Percentiles rank a stretch among this genome's conserved stretches.
phyloP scores from a whole-genome alignment of 2,888 invertebrate genomes.

The Pinctada fucata region DNA sequence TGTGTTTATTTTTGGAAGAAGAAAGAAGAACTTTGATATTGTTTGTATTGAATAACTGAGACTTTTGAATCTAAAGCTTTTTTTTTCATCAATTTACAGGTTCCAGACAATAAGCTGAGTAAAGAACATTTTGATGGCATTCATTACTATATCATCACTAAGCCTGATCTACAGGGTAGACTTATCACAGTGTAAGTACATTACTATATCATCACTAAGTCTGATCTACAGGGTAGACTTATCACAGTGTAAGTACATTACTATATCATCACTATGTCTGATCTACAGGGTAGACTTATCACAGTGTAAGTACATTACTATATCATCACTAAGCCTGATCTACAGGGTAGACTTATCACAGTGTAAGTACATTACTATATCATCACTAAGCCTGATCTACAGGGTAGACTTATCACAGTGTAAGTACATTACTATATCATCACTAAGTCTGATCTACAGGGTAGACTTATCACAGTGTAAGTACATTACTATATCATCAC shows the following conservation, averaged over 20 bases:
- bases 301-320: constrained; percentile 77
- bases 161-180: constrained; percentile 91
- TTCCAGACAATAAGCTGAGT: constrained; percentile 92
- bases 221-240: background rate
- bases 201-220: background rate
- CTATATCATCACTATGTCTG: constrained; percentile 95
- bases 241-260: background rate
- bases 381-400: background rate
- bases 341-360: background rate
- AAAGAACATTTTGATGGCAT: constrained; percentile 96
- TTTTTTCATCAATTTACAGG: constrained; percentile 76
- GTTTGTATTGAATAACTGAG: too few species aligned
- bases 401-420: background rate
- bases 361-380: constrained; percentile 81
- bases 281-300: constrained; percentile 90
- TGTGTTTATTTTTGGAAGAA: too few species aligned
- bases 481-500: background rate
- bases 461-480: background rate
- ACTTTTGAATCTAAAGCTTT: too few species aligned
- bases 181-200: constrained; percentile 90
- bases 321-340: background rate
- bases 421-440: background rate
- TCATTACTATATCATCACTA: constrained; percentile 96
- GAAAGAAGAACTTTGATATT: too few species aligned
- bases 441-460: background rate